A percentile compares a stretch with the other conserved stretches of the same genome.
Conservation (phyloP, 2,113 vertebrate species). For the Gulo gulo region DNA sequence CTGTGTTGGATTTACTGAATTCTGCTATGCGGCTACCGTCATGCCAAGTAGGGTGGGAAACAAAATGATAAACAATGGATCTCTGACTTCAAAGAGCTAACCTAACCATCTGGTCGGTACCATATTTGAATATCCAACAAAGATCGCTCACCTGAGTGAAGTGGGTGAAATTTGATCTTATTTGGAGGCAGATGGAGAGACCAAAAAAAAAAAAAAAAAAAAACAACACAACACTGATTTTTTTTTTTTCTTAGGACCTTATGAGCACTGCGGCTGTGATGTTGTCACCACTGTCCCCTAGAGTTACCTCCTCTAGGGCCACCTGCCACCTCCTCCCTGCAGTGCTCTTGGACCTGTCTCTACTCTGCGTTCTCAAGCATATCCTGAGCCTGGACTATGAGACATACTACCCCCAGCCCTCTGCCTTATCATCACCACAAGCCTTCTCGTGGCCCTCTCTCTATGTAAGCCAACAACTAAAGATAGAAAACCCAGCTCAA, state of each 20-base stretch:
- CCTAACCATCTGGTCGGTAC: not conserved
- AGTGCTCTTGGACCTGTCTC: not conserved
- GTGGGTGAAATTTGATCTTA: not conserved
- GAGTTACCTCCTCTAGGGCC: not conserved
- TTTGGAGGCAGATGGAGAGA: not conserved
- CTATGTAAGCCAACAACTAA: not conserved
- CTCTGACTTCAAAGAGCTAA: not conserved
- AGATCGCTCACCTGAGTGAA: not conserved
- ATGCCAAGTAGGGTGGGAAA: not conserved
- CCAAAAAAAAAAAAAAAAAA: not conserved
- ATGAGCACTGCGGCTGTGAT: not conserved
- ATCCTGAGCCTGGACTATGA: not conserved
- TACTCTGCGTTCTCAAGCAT: not conserved
- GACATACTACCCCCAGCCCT: not conserved
- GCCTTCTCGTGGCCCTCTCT: not conserved
- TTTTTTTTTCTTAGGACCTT: not conserved
- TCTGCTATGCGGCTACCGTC: not conserved
- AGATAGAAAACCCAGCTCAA: not conserved
- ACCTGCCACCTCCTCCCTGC: not conserved
- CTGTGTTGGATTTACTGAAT: not conserved
- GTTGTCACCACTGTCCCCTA: not conserved
- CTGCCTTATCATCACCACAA: not conserved
- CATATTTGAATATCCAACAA: not conserved
- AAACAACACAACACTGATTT: not conserved
- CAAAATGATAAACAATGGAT: not conserved